Evolutionary conservation across 1,140 invertebrate species (phyloP).

Genomic region (Meloidogyne floridensis): DNA sequence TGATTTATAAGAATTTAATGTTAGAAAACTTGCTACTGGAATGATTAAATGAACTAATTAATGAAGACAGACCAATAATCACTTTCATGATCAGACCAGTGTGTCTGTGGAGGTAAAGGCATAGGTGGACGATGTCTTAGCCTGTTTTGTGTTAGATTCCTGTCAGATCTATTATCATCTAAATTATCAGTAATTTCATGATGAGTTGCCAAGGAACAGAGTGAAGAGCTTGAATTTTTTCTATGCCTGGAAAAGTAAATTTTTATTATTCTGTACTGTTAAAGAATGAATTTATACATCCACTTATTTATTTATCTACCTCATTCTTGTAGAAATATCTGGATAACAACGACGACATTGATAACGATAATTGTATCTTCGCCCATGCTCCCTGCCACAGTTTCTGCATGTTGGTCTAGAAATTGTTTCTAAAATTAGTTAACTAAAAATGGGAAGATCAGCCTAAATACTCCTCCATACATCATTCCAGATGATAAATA

Average conservation of each 20-base stretch:
- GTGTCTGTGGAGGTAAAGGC: background rate
- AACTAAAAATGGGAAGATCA: too few relatives aligned
- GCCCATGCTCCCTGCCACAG: conserved; percentile 19
- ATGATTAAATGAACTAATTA: too few relatives aligned
- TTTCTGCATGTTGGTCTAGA: conserved; percentile 7
- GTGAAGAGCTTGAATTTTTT: conserved; percentile 19
- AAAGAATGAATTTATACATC: too few relatives aligned
- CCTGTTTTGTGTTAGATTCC: background rate
- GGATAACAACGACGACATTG: conserved; percentile 11
- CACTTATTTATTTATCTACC: background rate
- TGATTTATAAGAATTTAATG: too few relatives aligned
- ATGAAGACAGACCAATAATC: background rate
- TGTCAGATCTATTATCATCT: background rate
- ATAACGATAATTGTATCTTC: conserved; percentile 20
- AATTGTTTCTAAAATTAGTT: background rate
- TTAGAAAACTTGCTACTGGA: too few relatives aligned
- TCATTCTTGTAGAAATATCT: background rate
- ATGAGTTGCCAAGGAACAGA: conserved; percentile 10
- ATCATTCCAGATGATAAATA: too few relatives aligned
- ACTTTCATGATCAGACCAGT: conserved; percentile 27
- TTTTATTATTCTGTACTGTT: background rate
- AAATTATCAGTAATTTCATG: conserved; percentile 15
- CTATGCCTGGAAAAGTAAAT: background rate
- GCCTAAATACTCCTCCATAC: too few relatives aligned
- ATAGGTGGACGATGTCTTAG: background rate